Conservation (phyloP, 2,797 vertebrate species). For the Siniperca undulata region DNA sequence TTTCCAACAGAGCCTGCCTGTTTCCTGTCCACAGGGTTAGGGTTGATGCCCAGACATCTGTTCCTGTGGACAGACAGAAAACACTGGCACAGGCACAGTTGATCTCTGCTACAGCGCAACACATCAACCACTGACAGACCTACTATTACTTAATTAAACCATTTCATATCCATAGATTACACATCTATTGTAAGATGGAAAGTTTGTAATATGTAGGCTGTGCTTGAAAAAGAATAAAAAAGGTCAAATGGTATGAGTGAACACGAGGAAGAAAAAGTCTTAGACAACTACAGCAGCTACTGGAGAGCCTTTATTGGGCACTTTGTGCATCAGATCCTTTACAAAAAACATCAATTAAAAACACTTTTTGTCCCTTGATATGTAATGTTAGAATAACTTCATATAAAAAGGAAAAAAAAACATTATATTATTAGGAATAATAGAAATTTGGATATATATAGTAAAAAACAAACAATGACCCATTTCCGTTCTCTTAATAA, state of each 20-base stretch:
- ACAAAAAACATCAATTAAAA: slow-evolving; percentile 65
- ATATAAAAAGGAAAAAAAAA: slow-evolving; percentile 78
- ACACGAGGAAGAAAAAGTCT: neutral
- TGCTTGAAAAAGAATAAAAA: neutral
- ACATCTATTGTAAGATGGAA: neutral
- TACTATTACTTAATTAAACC: neutral
- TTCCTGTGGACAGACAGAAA: slow-evolving; percentile 61
- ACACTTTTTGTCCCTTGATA: slow-evolving; percentile 65
- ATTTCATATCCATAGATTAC: neutral
- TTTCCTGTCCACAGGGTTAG: slow-evolving; percentile 72
- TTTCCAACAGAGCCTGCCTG: slow-evolving; percentile 56
- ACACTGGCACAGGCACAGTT: slow-evolving; percentile 25
- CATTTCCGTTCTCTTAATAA: slow-evolving; percentile 86
- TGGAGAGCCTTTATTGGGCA: slow-evolving; percentile 80
- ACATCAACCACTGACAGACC: slow-evolving; percentile 12
- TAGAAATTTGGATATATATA: slow-evolving; percentile 75
- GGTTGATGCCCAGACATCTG: slow-evolving; percentile 75
- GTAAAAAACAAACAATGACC: slow-evolving; percentile 77
- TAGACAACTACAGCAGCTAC: slow-evolving; percentile 24
- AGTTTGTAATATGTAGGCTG: neutral
- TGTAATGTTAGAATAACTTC: slow-evolving; percentile 77
- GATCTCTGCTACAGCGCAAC: slow-evolving; percentile 25
- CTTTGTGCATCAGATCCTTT: slow-evolving; percentile 73
- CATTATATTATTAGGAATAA: slow-evolving; percentile 78
- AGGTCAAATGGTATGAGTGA: neutral